These are phyloP conservation scores for Boloria selene DNA, from an alignment of 2,888 invertebrate genomes.

Conservation along the genomic window DNA sequence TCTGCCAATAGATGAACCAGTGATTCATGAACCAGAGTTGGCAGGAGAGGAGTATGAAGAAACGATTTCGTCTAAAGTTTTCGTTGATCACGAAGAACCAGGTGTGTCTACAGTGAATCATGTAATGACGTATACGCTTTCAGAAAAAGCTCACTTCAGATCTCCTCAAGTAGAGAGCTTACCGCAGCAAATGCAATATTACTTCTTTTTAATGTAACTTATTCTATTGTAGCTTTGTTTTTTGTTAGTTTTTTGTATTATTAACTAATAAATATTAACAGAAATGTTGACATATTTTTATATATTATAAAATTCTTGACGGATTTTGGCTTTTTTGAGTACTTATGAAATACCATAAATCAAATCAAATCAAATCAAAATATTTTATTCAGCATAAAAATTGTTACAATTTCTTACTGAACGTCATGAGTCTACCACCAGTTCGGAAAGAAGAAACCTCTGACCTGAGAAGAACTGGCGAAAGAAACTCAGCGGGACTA, in stretches of 20 bases:
- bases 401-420: too few relatives aligned
- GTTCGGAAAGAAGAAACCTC: too few relatives aligned
- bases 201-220: conserved; percentile 63
- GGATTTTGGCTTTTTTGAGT: too few relatives aligned
- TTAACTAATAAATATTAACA: conserved; percentile 3
- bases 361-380: too few relatives aligned
- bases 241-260: conserved; percentile 13
- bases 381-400: too few relatives aligned
- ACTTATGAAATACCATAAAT: too few relatives aligned
- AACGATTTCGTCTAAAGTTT: conserved; percentile 65
- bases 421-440: too few relatives aligned
- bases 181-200: conserved; percentile 74
- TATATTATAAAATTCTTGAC: too few relatives aligned
- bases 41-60: conserved; percentile 73
- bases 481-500: too few relatives aligned
- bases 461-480: too few relatives aligned
- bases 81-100: conserved; percentile 64
- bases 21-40: conserved; percentile 63
- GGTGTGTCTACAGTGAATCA: conserved; percentile 70
- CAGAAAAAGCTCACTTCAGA: conserved; percentile 70
- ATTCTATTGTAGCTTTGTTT: background rate
- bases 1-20: conserved; percentile 51
- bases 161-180: conserved; percentile 65
- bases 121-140: conserved; percentile 69
- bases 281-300: background rate